A percentile compares a stretch with the other conserved stretches of the same genome.
These are phyloP conservation scores for Ormia ochracea DNA, from an alignment of 2,888 invertebrate species.

Conservation along the genomic window DNA sequence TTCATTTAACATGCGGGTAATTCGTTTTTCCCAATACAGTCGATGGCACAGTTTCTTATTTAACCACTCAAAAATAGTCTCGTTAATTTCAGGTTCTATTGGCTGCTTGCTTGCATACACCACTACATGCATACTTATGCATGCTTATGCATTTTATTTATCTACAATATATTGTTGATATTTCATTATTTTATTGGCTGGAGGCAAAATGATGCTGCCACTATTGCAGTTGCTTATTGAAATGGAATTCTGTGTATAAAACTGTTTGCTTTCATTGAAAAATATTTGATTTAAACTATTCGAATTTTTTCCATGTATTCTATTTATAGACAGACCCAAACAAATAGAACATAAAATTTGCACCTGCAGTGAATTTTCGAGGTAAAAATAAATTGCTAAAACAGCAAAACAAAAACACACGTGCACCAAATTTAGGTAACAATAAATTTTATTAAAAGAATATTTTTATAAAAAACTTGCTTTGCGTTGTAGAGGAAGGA, in stretches of 20 bases:
- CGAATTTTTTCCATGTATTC: neutral
- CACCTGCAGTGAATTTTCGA: conserved; percentile 49
- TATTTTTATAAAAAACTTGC: conserved; percentile 5
- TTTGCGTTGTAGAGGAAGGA: no score
- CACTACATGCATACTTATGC: neutral
- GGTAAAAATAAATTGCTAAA: conserved; percentile 6
- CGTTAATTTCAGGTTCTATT: conserved; percentile 26
- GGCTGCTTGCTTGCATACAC: neutral
- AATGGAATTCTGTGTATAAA: conserved; percentile 55
- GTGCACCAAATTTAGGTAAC: conserved; percentile 45
- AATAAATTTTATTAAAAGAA: conserved; percentile 41
- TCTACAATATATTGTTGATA: conserved; percentile 26
- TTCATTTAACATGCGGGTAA: neutral
- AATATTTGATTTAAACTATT: conserved; percentile 38
- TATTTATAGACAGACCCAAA: neutral
- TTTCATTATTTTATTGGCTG: conserved; percentile 31
- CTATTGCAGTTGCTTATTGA: conserved; percentile 39
- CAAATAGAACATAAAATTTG: conserved; percentile 37
- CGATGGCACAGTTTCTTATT: conserved; percentile 52
- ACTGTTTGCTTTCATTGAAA: conserved; percentile 42
- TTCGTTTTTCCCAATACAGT: conserved; percentile 1
- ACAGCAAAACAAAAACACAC: neutral
- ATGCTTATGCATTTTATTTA: neutral
- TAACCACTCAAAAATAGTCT: conserved; percentile 37
- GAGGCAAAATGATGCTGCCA: neutral